Conservation (phyloP, 2,113 vertebrate species). For the Anguilla japonica region DNA sequence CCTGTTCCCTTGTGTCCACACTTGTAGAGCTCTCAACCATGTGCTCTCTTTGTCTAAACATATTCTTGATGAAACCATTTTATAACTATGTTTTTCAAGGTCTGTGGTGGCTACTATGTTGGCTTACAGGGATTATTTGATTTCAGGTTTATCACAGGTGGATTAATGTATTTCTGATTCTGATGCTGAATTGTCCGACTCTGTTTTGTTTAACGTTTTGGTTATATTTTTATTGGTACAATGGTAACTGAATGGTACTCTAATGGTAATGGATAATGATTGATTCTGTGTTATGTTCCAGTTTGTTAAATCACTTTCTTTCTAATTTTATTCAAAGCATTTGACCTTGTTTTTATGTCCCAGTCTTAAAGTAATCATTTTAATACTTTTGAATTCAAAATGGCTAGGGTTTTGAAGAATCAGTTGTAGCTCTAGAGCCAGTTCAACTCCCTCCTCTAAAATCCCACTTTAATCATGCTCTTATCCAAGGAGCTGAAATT, state of each 20-base stretch:
- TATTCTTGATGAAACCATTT: constrained; percentile 29
- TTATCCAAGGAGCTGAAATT: constrained; percentile 43
- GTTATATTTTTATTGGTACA: no score
- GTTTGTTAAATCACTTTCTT: neutral
- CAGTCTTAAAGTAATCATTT: constrained; percentile 27
- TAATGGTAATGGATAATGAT: neutral
- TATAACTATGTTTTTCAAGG: constrained; percentile 22
- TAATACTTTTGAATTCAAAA: constrained; percentile 30
- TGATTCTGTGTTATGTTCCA: neutral
- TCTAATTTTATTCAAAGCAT: neutral
- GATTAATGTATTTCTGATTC: neutral
- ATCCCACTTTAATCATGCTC: constrained; percentile 42
- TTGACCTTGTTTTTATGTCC: constrained; percentile 15
- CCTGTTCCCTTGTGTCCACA: constrained; percentile 23
- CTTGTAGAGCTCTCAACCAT: constrained; percentile 4
- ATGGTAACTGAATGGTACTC: neutral
- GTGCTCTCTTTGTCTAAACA: constrained; percentile 21
- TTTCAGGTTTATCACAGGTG: no score
- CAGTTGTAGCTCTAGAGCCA: constrained; percentile 14
- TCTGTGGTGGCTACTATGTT: neutral
- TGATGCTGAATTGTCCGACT: neutral
- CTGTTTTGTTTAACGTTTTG: neutral
- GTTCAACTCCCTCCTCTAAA: constrained; percentile 27
- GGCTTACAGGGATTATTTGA: no score
- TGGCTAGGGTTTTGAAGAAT: neutral